These are phyloP conservation scores for Taurulus bubalis DNA, from an alignment of 2,113 vertebrate species.

Conservation along the genomic window DNA sequence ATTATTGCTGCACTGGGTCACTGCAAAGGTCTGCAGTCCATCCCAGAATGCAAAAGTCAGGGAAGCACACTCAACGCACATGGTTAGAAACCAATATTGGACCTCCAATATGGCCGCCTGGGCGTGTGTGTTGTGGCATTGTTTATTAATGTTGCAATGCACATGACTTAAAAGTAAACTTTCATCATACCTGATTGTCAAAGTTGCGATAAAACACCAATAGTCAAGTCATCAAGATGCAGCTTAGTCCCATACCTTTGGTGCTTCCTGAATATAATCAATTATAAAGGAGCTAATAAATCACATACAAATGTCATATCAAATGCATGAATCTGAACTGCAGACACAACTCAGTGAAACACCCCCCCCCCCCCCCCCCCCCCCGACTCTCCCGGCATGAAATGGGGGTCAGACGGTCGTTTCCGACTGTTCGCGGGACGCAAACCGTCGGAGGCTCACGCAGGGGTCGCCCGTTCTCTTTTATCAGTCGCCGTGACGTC, in stretches of 20 bases:
- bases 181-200: too few relatives aligned
- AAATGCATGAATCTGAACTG: slow-evolving; percentile 38
- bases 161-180: too few relatives aligned
- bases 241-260: background rate
- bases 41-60: slow-evolving; percentile 17
- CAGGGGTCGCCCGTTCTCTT: slow-evolving; percentile 67
- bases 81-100: too few relatives aligned
- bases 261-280: slow-evolving; percentile 8
- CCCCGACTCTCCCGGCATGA: slow-evolving; percentile 22
- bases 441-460: slow-evolving; percentile 37
- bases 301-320: slow-evolving; percentile 22
- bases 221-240: background rate
- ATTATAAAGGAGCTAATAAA: slow-evolving; percentile 46
- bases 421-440: slow-evolving; percentile 39
- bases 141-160: background rate
- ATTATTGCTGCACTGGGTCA: background rate
- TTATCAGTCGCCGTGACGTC: slow-evolving; percentile 69
- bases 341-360: slow-evolving; percentile 18
- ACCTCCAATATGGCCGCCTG: background rate
- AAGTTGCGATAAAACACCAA: too few relatives aligned
- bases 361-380: slow-evolving; percentile 17
- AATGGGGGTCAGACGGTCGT: slow-evolving; percentile 56
- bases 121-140: background rate
- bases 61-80: background rate
- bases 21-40: background rate